phyloP scores from a whole-genome alignment of 2,113 vertebrate genomes.

The Castor canadensis region DNA sequence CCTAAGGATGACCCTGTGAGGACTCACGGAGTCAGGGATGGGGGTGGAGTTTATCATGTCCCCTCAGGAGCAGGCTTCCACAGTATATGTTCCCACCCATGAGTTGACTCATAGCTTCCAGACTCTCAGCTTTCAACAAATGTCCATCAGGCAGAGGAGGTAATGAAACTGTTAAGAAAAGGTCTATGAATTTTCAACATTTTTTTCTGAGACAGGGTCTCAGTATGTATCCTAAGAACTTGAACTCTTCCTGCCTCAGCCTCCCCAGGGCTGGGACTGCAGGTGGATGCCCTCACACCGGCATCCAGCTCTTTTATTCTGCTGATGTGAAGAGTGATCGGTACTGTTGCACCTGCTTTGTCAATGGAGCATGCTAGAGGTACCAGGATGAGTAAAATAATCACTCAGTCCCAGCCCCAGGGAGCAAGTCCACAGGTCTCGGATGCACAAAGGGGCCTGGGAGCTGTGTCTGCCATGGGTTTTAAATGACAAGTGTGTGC shows the following conservation, averaged over 20 bases:
- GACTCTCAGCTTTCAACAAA: not conserved
- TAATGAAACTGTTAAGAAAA: not conserved
- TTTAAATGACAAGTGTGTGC: not conserved
- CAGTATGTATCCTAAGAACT: no score
- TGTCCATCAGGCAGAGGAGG: not conserved
- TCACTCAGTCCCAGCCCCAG: no score
- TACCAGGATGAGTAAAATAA: not conserved
- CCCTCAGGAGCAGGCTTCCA: not conserved
- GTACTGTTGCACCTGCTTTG: not conserved
- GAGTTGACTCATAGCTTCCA: not conserved
- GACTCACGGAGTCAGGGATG: rapidly evolving
- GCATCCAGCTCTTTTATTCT: not conserved
- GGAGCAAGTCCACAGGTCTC: no score
- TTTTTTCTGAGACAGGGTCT: no score
- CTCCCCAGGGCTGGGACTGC: no score
- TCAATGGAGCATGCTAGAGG: not conserved
- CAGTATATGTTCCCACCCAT: not conserved
- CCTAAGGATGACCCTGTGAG: not conserved
- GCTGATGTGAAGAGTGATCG: not conserved
- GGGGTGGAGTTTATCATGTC: not conserved
- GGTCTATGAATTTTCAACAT: not conserved
- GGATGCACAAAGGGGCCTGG: not conserved
- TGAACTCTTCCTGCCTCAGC: no score
- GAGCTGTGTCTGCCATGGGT: not conserved
- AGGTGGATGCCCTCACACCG: no score